Evolutionary conservation across 2,888 invertebrate species (phyloP).

Genomic region (Pteria penguin): DNA sequence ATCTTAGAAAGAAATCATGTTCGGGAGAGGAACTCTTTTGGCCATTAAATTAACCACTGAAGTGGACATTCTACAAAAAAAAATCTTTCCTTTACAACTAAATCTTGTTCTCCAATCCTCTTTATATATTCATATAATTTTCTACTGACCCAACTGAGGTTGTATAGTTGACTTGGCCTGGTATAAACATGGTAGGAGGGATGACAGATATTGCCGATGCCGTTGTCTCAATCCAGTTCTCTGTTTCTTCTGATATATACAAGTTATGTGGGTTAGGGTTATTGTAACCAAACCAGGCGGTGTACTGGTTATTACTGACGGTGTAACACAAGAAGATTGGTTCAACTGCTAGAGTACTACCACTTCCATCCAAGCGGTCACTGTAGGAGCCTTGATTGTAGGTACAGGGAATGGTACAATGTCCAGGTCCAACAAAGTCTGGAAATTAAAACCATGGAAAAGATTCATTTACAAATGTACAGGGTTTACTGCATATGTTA

Average conservation of each 20-base stretch:
- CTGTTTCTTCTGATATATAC: slow-evolving; percentile 51
- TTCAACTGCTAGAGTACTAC: slow-evolving; percentile 36
- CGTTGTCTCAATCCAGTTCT: slow-evolving; percentile 44
- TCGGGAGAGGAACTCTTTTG: too few relatives aligned
- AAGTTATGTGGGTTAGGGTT: slow-evolving; percentile 65
- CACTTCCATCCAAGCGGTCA: slow-evolving; percentile 52
- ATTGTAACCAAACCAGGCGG: slow-evolving; percentile 67
- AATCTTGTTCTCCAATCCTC: too few relatives aligned
- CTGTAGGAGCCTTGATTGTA: slow-evolving; percentile 59
- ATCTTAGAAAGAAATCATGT: too few relatives aligned
- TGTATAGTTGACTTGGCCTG: slow-evolving; percentile 51
- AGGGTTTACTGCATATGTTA: too few relatives aligned
- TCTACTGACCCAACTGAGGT: slow-evolving; percentile 58
- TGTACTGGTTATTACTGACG: slow-evolving; percentile 27
- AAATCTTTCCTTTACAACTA: too few relatives aligned
- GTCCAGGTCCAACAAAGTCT: slow-evolving; percentile 66
- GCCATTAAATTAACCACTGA: too few relatives aligned
- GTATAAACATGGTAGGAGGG: slow-evolving; percentile 54
- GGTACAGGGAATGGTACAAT: slow-evolving; percentile 63
- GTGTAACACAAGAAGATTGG: slow-evolving; percentile 58
- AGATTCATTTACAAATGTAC: too few relatives aligned
- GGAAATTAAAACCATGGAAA: slow-evolving; percentile 6
- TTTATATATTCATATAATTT: too few relatives aligned
- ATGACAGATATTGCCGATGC: neutral
- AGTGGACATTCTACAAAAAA: too few relatives aligned